Base-by-base conservation (phyloP, 2,797 vertebrate genomes). In the Chloroceryle inda region DNA sequence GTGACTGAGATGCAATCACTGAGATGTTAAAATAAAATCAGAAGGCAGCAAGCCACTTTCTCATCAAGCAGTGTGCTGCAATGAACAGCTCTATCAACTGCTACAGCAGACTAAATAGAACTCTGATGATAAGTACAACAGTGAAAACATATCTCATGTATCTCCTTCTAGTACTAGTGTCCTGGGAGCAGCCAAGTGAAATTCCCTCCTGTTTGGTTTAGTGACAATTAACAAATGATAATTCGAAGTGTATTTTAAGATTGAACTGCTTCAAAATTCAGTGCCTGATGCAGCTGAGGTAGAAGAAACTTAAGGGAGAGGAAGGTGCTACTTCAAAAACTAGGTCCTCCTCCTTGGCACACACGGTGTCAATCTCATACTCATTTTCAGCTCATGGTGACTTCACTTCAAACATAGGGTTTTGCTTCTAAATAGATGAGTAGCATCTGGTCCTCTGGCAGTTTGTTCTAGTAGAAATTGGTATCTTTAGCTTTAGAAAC, bases 401-500 rank as follows among this genome's bases (percentile, higher is more conserved):
- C 55, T 78, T 73, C 73, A 86, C 55, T 85, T 96, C 85, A 87
- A 89, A 88, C 73, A 75, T 0, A 75, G 69, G 5, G 1, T 45
- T 96, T 85, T 67, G 45, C 88, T 40, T 55, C 71, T 81, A 94
- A 92, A 89, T 87, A 85, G 91, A 79, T 1, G 15, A 89, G 35
- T 44, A 86, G 87, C 85, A 94, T 88, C 56, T 92, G 85, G 89
- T 74, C 53, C 55, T 63, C 75, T 76, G 52, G 62, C 77, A 85
- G 59, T 42, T 91, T 91, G 10, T 67, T 66, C 66, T 71, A 71
- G n/a, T 24, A 79, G 62, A 61, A 91, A 86, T 67, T 73, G 15
- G 33, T 86, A 78, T 40, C 52, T 77, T 92, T 42, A 91, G 42
- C 31, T 86, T 94, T 45, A 89, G 55, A 90, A 95, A 66, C 49